Conservation (phyloP, 2,888 invertebrate species). For the Monopis laevigella region DNA sequence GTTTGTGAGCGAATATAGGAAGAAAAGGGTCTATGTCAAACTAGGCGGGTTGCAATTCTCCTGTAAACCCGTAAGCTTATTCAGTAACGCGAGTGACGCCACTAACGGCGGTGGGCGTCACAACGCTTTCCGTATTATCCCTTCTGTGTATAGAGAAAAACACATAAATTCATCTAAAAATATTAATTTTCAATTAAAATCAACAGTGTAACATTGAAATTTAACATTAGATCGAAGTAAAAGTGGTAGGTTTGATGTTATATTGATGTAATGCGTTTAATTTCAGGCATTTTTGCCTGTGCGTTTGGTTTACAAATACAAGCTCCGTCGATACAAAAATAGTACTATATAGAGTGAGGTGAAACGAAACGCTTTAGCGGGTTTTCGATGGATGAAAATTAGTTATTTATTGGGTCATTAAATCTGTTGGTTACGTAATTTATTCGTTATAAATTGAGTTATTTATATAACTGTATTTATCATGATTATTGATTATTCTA, state of each 20-base stretch:
- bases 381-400: slow-evolving; percentile 1
- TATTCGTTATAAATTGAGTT: too few species aligned
- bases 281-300: slow-evolving; percentile 5
- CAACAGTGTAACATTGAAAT: too few species aligned
- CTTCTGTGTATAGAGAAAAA: too few species aligned
- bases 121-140: slow-evolving; percentile 38
- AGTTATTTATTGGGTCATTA: slow-evolving; percentile 1
- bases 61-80: slow-evolving; percentile 9
- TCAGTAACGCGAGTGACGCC: slow-evolving; percentile 62
- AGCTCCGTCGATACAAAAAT: slow-evolving; percentile 38
- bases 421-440: too few species aligned
- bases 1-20: slow-evolving; percentile 1
- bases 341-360: slow-evolving; percentile 47
- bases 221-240: neutral
- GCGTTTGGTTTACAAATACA: slow-evolving; percentile 33
- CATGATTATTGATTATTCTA: too few species aligned
- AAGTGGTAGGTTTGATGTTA: slow-evolving; percentile 1
- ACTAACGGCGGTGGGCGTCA: slow-evolving; percentile 54
- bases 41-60: slow-evolving; percentile 3
- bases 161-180: too few species aligned
- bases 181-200: too few species aligned
- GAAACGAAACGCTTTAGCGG: slow-evolving; percentile 38
- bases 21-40: neutral
- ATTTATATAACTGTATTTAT: too few species aligned
- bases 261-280: neutral